phyloP scores from a whole-genome alignment of 2,113 vertebrate species.

The Tenrec ecaudatus region DNA sequence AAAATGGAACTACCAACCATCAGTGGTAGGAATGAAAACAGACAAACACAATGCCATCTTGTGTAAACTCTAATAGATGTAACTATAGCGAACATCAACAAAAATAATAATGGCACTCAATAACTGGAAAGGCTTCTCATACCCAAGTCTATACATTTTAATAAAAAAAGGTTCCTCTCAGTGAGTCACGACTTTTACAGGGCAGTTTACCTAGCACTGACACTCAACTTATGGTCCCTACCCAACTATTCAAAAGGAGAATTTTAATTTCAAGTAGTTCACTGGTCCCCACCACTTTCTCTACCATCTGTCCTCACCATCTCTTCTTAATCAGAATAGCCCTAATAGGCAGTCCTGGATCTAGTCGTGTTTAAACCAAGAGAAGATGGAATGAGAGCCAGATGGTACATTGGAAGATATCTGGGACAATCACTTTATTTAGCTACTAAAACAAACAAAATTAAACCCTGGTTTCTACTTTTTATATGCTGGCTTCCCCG shows the following conservation, averaged over 20 bases:
- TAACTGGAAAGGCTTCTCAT: not conserved
- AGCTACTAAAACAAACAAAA: conserved; percentile 74
- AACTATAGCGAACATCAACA: not conserved
- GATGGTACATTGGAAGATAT: conserved; percentile 78
- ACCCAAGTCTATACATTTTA: not conserved
- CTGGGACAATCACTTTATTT: conserved; percentile 78
- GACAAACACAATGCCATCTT: not conserved
- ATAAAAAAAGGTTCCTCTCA: not conserved
- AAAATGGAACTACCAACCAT: not conserved
- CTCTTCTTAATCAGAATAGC: conserved; percentile 73
- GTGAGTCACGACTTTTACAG: not conserved
- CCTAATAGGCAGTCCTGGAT: conserved; percentile 75
- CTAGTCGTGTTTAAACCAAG: conserved; percentile 50
- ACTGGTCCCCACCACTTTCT: conserved; percentile 24
- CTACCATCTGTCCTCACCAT: conserved; percentile 72
- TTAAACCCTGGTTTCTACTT: conserved; percentile 59
- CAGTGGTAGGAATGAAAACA: not conserved
- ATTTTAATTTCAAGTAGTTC: conserved; percentile 60
- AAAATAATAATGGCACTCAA: not conserved
- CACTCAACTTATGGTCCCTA: not conserved
- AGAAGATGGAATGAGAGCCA: conserved; percentile 72
- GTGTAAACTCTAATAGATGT: not conserved
- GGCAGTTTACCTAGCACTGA: not conserved
- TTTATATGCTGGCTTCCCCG: conserved; percentile 12
- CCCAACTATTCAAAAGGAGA: not conserved